phyloP scores from a whole-genome alignment of 2,888 invertebrate genomes.

The Phaonia tiefii region DNA sequence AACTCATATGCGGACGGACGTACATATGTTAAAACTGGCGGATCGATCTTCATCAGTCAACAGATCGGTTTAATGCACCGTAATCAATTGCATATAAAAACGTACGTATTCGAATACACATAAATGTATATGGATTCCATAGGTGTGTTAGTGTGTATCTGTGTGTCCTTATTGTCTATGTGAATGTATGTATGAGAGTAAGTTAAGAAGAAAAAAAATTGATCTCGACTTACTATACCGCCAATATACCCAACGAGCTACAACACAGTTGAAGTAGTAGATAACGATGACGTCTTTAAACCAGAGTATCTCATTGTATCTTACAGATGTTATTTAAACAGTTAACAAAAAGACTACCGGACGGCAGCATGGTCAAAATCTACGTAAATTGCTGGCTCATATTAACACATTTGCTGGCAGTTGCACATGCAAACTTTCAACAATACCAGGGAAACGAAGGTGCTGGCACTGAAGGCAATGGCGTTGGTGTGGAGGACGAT shows the following conservation, averaged over 20 bases:
- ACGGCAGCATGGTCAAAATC: slow-evolving; percentile 57
- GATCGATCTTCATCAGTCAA: background rate
- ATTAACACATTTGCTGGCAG: slow-evolving; percentile 40
- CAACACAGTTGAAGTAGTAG: background rate
- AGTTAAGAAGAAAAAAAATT: slow-evolving; percentile 41
- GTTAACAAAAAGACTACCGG: slow-evolving; percentile 42
- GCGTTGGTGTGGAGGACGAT: slow-evolving; percentile 59
- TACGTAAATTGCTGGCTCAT: slow-evolving; percentile 45
- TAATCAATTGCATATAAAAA: slow-evolving; percentile 14
- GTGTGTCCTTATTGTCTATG: background rate
- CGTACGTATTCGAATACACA: background rate
- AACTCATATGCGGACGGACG: background rate
- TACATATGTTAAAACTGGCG: background rate
- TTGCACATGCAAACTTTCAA: slow-evolving; percentile 56
- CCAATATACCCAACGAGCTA: slow-evolving; percentile 7
- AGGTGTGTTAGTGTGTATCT: slow-evolving; percentile 9
- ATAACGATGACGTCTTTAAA: slow-evolving; percentile 61
- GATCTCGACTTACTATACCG: slow-evolving; percentile 53
- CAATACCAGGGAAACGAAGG: background rate
- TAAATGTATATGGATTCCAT: background rate
- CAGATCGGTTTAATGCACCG: slow-evolving; percentile 26
- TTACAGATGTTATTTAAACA: slow-evolving; percentile 63
- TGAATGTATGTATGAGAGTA: slow-evolving; percentile 2
- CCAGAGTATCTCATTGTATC: slow-evolving; percentile 50
- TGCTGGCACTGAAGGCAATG: background rate